Evolutionary conservation across 2,797 vertebrate species (phyloP).

Genomic region (Pterois miles): DNA sequence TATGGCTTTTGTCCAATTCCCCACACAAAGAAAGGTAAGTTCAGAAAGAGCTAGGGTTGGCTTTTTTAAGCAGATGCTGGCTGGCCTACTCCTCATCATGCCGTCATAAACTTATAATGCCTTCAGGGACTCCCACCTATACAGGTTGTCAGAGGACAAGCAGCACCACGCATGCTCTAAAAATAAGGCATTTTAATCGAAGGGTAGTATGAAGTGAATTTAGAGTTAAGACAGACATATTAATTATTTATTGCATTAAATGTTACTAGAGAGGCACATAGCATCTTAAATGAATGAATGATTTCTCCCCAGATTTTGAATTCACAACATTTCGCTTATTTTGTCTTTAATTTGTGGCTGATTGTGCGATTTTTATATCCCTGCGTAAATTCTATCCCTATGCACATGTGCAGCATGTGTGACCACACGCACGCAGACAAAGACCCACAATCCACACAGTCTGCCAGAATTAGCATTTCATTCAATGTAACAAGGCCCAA

Average conservation of each 20-base stretch:
- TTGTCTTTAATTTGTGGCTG: constrained; percentile 1
- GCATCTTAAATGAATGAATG: neutral
- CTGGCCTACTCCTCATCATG: constrained; percentile 74
- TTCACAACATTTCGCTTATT: neutral
- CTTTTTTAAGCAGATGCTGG: constrained; percentile 78
- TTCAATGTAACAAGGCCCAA: constrained; percentile 85
- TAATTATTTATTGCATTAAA: constrained; percentile 24
- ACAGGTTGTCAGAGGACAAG: constrained; percentile 58
- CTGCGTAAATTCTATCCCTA: constrained; percentile 29
- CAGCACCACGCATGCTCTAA: constrained; percentile 37
- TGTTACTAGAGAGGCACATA: neutral
- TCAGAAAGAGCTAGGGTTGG: constrained; percentile 74
- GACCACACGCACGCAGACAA: constrained; percentile 59
- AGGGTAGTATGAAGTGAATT: constrained; percentile 32
- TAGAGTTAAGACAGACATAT: constrained; percentile 13
- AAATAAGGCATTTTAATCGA: constrained; percentile 60
- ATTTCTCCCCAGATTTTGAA: neutral
- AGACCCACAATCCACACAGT: constrained; percentile 66
- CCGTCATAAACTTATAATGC: constrained; percentile 77
- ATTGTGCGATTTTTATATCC: neutral
- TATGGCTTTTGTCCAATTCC: constrained; percentile 86
- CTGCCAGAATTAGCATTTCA: constrained; percentile 85
- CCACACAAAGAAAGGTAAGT: constrained; percentile 77
- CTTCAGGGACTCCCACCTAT: constrained; percentile 71
- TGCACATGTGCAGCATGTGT: constrained; percentile 55